These are phyloP conservation scores for Pogonus chalceus DNA, from an alignment of 1,140 invertebrate genomes.

Conservation along the genomic window DNA sequence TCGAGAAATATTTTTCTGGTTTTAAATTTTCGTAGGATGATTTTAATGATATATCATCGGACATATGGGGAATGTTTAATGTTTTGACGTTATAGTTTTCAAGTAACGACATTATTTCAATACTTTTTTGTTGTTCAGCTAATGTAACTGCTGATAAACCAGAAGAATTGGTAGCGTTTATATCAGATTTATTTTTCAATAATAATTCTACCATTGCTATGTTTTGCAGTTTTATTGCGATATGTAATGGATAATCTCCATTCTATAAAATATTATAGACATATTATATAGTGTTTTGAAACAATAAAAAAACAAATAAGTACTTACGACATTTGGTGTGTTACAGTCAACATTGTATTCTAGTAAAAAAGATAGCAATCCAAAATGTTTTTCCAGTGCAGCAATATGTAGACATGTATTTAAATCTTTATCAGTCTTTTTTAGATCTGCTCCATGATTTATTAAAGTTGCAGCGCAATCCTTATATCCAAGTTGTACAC, in stretches of 20 bases:
- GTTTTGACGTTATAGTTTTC: not conserved
- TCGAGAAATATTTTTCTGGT: not conserved
- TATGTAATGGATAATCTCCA: slow-evolving; percentile 1
- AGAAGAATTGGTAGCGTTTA: not conserved
- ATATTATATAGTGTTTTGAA: not conserved
- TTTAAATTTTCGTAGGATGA: not conserved
- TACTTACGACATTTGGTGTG: not conserved
- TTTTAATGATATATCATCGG: no score
- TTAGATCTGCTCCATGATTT: not conserved
- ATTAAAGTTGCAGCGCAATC: not conserved
- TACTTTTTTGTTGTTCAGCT: not conserved
- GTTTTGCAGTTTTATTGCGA: not conserved
- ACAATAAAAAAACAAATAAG: not conserved
- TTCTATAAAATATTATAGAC: not conserved
- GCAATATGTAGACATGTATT: not conserved
- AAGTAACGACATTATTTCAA: not conserved
- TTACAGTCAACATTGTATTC: not conserved
- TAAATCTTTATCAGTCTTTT: slow-evolving; percentile 4
- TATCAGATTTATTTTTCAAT: not conserved
- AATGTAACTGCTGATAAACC: not conserved
- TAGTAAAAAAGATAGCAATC: not conserved
- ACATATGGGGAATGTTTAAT: no score
- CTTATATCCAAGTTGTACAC: not conserved
- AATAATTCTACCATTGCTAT: not conserved
- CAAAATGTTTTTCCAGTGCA: not conserved